These are phyloP conservation scores for Hylyphantes graminicola DNA, from an alignment of 1,140 invertebrate genomes.

Conservation along the genomic window DNA sequence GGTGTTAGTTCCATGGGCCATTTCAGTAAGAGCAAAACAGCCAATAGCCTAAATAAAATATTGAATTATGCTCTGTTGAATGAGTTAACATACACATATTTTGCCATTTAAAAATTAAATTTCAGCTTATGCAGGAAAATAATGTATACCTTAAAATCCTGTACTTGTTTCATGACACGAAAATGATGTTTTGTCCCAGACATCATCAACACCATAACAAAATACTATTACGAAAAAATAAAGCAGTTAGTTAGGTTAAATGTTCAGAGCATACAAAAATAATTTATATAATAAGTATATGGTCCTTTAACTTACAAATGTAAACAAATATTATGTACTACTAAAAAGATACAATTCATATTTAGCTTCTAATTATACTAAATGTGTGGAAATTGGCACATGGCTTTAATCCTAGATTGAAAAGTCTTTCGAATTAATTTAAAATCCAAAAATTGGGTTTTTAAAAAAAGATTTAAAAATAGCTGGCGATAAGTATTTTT, in stretches of 20 bases:
- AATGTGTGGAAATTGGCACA: background rate
- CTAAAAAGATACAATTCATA: no score
- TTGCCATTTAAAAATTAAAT: background rate
- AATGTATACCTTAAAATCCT: background rate
- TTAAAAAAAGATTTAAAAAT: background rate
- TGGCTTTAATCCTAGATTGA: no score
- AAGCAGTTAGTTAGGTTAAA: no score
- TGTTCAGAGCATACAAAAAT: no score
- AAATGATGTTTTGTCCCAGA: constrained; percentile 83
- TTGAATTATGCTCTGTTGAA: constrained; percentile 1
- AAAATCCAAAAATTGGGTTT: background rate
- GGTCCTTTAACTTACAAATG: no score
- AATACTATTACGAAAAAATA: constrained; percentile 49
- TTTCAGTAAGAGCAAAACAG: constrained; percentile 91
- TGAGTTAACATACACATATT: background rate
- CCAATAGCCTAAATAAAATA: constrained; percentile 74
- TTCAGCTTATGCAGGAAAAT: background rate
- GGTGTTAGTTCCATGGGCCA: constrained; percentile 93
- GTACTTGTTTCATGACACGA: constrained; percentile 69
- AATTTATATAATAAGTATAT: no score
- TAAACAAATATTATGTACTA: no score
- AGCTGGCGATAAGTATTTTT: background rate
- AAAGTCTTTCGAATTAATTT: no score
- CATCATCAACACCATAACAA: constrained; percentile 70
- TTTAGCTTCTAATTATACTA: background rate